Evolutionary conservation across 2,888 invertebrate species (phyloP).

Genomic region (Leptinotarsa juncta): DNA sequence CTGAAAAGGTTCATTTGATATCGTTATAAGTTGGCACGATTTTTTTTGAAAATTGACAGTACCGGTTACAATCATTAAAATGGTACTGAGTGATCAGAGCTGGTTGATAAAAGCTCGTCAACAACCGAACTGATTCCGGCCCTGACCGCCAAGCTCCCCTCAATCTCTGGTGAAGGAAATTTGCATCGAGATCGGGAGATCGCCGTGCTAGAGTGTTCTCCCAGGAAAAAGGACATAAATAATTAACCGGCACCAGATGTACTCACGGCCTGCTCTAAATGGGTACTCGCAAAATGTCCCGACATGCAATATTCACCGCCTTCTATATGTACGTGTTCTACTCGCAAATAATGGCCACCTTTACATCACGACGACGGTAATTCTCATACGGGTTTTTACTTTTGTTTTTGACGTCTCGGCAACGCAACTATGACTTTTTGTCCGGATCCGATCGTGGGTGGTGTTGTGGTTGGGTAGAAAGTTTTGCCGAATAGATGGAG

Average conservation of each 20-base stretch:
- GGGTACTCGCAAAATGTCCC: conserved; percentile 40
- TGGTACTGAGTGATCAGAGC: no score
- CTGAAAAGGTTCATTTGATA: no score
- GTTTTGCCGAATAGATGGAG: background rate
- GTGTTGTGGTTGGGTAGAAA: background rate
- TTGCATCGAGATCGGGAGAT: conserved; percentile 35
- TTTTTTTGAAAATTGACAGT: no score
- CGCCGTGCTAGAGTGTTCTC: conserved; percentile 34
- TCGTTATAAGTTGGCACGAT: no score
- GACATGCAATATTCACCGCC: conserved; percentile 44
- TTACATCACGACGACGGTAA: conserved; percentile 25
- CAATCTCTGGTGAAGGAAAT: conserved; percentile 27
- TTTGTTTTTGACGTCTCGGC: conserved; percentile 13
- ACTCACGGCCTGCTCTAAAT: conserved; percentile 39
- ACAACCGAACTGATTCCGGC: background rate
- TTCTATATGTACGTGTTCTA: conserved; percentile 36
- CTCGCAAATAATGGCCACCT: conserved; percentile 29
- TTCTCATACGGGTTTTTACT: conserved; percentile 25
- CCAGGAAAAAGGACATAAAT: conserved; percentile 42
- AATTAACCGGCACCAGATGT: conserved; percentile 45
- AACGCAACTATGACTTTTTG: background rate
- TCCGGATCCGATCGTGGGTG: background rate
- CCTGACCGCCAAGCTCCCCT: conserved; percentile 13
- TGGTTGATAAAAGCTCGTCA: background rate
- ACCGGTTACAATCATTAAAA: no score